Evolutionary conservation across 2,888 invertebrate genomes (phyloP).

Genomic region (Thera obeliscata): DNA sequence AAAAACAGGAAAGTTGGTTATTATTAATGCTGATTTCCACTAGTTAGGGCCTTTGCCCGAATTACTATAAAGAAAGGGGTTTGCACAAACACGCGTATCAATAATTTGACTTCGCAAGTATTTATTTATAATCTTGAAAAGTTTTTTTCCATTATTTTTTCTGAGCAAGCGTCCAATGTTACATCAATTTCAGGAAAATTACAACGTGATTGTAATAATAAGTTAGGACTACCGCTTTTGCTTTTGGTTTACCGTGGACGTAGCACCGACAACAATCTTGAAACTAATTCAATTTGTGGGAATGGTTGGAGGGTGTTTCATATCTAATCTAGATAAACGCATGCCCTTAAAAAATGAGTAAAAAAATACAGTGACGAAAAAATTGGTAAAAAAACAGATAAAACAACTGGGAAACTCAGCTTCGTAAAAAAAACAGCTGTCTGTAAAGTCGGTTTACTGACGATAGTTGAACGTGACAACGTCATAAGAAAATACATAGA

Average conservation of each 20-base stretch:
- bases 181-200: slow-evolving; percentile 50
- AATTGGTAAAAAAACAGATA: too few species aligned
- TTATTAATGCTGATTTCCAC: neutral
- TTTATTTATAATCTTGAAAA: slow-evolving; percentile 15
- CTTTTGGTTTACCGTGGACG: slow-evolving; percentile 48
- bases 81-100: neutral
- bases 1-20: neutral
- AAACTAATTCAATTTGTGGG: slow-evolving; percentile 67
- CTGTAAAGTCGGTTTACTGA: too few species aligned
- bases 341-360: neutral
- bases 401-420: too few species aligned
- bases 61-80: neutral
- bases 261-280: slow-evolving; percentile 52
- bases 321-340: slow-evolving; percentile 29
- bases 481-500: too few species aligned
- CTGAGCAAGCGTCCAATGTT: slow-evolving; percentile 41
- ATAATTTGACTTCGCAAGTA: neutral
- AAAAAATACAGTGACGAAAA: too few species aligned
- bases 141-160: slow-evolving; percentile 39
- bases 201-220: slow-evolving; percentile 61
- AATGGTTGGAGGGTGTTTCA: slow-evolving; percentile 52
- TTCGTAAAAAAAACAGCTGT: too few species aligned
- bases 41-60: neutral
- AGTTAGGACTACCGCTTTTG: slow-evolving; percentile 49
- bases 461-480: too few species aligned